phyloP scores from a whole-genome alignment of 2,888 invertebrate species.

The Tortricodes alternella region DNA sequence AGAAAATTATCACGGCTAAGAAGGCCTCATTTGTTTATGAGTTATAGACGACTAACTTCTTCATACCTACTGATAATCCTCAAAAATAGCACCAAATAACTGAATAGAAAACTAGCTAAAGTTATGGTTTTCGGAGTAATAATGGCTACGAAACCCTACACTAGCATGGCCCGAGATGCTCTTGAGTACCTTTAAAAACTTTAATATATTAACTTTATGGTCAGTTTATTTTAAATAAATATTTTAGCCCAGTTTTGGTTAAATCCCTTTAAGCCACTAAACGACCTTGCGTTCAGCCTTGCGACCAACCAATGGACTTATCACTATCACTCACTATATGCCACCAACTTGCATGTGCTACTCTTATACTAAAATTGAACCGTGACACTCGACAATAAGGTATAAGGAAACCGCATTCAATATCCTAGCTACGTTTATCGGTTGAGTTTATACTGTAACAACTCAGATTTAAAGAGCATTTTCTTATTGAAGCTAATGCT shows the following conservation, averaged over 20 bases:
- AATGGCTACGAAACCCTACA: too few species aligned
- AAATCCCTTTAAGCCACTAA: slow-evolving; percentile 18
- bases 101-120: too few species aligned
- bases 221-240: too few species aligned
- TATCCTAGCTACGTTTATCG: neutral
- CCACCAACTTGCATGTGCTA: slow-evolving; percentile 3
- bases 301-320: slow-evolving; percentile 51
- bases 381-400: neutral
- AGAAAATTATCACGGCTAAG: too few species aligned
- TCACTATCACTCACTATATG: slow-evolving; percentile 50
- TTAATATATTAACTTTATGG: too few species aligned
- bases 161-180: too few species aligned
- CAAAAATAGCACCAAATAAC: too few species aligned
- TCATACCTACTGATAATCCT: too few species aligned
- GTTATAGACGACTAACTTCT: too few species aligned
- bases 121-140: too few species aligned
- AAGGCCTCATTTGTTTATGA: too few species aligned
- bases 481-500: neutral
- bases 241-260: slow-evolving; percentile 15
- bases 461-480: neutral
- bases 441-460: slow-evolving; percentile 5
- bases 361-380: neutral
- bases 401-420: neutral
- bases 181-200: too few species aligned
- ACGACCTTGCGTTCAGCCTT: slow-evolving; percentile 65